Evolutionary conservation across 2,113 vertebrate species (phyloP), one percentile per base, ranked within the genome.

Genomic region (Onychostoma macrolepis): DNA sequence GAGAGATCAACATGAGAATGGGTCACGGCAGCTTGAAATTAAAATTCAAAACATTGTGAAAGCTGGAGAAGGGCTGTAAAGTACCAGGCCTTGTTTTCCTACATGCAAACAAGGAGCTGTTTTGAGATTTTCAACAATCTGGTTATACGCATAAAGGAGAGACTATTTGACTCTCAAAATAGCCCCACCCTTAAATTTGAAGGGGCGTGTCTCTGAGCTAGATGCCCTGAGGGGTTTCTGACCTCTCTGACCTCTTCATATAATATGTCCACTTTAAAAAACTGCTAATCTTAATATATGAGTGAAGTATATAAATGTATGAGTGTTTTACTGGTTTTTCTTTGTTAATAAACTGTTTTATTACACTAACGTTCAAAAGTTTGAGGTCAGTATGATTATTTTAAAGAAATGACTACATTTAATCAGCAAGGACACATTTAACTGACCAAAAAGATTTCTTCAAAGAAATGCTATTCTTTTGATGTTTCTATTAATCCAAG

Each of bases 31-130:
- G 71, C n/a, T 41, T 45, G 58, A 72, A 78, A 81, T 58, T 24
- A 79, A 65, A 78, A 84, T 30, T 30, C 26, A 6, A 75, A 85
- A 41, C 24, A 33, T 21, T 67, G 77, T 56, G 26, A 87, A 85
- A 88, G 77, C 61, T 53, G 12, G 65, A 69, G 38, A 21, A 21
- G 41, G 72, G 21, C 72, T 72, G 30, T 81, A 85, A 69, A 86
- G 36, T 78, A 45, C 69, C 79, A 45, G 65, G 33, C 56, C 21
- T 80, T 19, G 58, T 88, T 89, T 86, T 78, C 81, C 80, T 87
- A 71, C 48, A 83, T 86, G 89, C 88, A 87, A 87, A 91, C 65
- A 58, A 82, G 56, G 43, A 86, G 85, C 38, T 84, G 83, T 87
- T 89, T 83, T 85, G 75, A 85, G 88, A 76, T 78, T 84, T 90